A percentile compares a stretch with the other conserved stretches of the same genome.
These are phyloP conservation scores for Xestia ashworthii DNA, from an alignment of 2,888 invertebrate species.

Conservation along the genomic window DNA sequence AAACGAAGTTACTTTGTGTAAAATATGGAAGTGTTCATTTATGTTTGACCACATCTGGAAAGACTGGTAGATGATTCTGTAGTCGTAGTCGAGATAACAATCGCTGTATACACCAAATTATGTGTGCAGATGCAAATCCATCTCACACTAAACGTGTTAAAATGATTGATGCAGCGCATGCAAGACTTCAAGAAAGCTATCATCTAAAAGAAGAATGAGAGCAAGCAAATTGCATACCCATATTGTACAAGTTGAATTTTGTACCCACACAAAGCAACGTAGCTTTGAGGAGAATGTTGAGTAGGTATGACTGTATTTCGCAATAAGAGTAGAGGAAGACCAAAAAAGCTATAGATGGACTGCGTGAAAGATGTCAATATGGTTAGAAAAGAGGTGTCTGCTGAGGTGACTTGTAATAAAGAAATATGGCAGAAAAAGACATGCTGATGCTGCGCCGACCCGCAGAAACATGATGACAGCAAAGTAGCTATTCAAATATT, in stretches of 20 bases:
- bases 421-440: too few relatives aligned
- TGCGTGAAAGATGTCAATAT: too few relatives aligned
- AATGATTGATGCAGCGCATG: not conserved
- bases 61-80: not conserved
- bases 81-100: not conserved
- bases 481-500: not conserved
- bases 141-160: not conserved
- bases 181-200: not conserved
- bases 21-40: constrained; percentile 8
- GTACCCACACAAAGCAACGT: not conserved
- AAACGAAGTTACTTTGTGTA: not conserved
- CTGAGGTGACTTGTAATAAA: too few relatives aligned
- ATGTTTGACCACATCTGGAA: not conserved
- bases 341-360: too few relatives aligned
- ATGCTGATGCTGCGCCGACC: too few relatives aligned
- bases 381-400: too few relatives aligned
- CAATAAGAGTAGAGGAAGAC: too few relatives aligned
- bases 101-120: not conserved
- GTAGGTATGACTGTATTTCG: too few relatives aligned
- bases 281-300: too few relatives aligned
- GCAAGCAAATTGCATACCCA: not conserved
- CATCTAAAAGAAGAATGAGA: not conserved
- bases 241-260: not conserved
- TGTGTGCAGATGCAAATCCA: not conserved
- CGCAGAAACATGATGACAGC: not conserved